phyloP scores from a whole-genome alignment of 2,113 vertebrate species.

The Lycaon pictus region DNA sequence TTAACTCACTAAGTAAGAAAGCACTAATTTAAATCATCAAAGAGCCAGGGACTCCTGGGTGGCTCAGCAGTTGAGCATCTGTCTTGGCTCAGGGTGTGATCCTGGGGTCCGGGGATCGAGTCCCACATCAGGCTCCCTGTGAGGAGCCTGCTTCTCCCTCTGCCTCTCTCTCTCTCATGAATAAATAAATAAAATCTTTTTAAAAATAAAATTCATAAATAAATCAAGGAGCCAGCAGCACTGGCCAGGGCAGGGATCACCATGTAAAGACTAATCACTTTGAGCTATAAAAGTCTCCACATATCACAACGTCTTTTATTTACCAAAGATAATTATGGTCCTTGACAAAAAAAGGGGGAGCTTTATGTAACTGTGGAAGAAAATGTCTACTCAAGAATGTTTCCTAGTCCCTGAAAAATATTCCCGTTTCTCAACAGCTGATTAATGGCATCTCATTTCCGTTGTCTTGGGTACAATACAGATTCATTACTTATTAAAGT shows the following conservation, averaged over 20 bases:
- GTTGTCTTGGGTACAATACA: not conserved
- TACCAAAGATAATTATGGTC: not conserved
- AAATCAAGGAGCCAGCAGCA: slow-evolving; percentile 48
- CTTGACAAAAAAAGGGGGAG: not conserved
- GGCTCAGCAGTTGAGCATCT: too few relatives aligned
- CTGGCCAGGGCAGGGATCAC: not conserved
- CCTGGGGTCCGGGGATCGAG: too few relatives aligned
- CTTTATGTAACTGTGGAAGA: not conserved
- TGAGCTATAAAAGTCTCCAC: slow-evolving; percentile 9
- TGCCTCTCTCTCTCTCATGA: too few relatives aligned
- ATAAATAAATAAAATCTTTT: too few relatives aligned
- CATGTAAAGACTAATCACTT: not conserved
- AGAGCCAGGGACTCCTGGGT: too few relatives aligned
- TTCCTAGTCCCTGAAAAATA: not conserved
- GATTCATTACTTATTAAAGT: not conserved
- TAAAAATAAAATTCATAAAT: not conserved
- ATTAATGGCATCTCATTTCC: slow-evolving; percentile 40
- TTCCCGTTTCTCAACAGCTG: slow-evolving; percentile 28
- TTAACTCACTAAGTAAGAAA: slow-evolving; percentile 48
- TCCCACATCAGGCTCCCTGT: too few relatives aligned
- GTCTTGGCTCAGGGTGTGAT: too few relatives aligned
- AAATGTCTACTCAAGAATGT: not conserved
- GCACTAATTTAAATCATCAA: slow-evolving; percentile 40
- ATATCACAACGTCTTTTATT: slow-evolving; percentile 10
- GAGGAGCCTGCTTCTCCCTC: too few relatives aligned